Evolutionary conservation across 2,888 invertebrate genomes (phyloP).

Genomic region (Abscondita cerata): DNA sequence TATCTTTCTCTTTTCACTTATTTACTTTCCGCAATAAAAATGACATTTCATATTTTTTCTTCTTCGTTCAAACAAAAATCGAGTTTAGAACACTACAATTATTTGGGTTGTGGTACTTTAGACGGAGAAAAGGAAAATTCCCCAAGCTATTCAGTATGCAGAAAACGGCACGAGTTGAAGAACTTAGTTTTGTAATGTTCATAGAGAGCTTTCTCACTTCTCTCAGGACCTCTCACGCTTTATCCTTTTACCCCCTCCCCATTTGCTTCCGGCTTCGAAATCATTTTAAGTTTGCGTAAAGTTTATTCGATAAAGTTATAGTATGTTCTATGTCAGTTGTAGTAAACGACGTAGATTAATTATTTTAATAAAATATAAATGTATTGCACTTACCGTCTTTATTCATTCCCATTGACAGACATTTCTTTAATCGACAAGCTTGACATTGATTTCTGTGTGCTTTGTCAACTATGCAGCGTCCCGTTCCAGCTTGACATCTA

Average conservation of each 20-base stretch:
- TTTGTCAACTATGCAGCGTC: constrained; percentile 96
- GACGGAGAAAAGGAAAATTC: constrained; percentile 20
- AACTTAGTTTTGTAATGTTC: constrained; percentile 54
- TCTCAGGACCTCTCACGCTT: constrained; percentile 51
- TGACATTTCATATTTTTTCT: not conserved
- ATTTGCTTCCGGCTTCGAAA: constrained; percentile 23
- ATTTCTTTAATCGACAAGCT: constrained; percentile 97
- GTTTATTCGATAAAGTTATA: not conserved
- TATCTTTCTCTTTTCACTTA: constrained; percentile 16
- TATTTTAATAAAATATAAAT: not conserved
- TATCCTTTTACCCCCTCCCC: constrained; percentile 38
- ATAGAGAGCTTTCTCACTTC: constrained; percentile 54
- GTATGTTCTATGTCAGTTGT: not conserved
- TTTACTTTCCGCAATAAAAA: not conserved
- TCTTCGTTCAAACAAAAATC: not conserved
- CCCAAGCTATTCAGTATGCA: constrained; percentile 51
- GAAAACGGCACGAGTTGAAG: constrained; percentile 47
- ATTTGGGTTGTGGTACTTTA: not conserved
- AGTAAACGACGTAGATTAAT: not conserved
- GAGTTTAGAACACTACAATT: not conserved
- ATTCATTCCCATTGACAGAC: constrained; percentile 99
- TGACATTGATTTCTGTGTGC: constrained; percentile 99
- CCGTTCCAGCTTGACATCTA: constrained; percentile 99
- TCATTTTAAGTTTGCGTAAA: constrained; percentile 18
- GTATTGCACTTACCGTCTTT: constrained; percentile 88